These are phyloP conservation scores for Prochilodus magdalenae DNA, from an alignment of 2,113 vertebrate species.

Conservation along the genomic window DNA sequence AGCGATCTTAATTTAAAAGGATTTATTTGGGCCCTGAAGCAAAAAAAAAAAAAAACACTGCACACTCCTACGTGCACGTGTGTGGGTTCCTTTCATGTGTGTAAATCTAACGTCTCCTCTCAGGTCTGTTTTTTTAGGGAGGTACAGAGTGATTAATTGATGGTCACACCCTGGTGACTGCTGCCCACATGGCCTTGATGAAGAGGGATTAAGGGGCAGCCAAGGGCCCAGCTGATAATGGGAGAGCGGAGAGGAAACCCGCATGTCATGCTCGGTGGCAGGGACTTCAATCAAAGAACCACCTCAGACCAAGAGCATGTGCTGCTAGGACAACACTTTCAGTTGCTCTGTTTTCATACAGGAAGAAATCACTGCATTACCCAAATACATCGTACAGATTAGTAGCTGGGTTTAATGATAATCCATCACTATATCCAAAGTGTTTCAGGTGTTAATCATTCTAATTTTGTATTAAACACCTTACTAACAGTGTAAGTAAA, in stretches of 20 bases:
- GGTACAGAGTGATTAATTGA: slow-evolving; percentile 80
- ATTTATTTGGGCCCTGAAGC: no score
- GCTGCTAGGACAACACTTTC: slow-evolving; percentile 59
- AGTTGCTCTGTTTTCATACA: slow-evolving; percentile 52
- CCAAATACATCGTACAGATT: not conserved
- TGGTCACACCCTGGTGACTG: slow-evolving; percentile 76
- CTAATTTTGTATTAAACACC: no score
- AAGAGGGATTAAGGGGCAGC: slow-evolving; percentile 83
- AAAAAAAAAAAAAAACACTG: no score
- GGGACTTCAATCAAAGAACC: slow-evolving; percentile 75
- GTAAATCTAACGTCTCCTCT: slow-evolving; percentile 65
- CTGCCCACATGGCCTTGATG: slow-evolving; percentile 80
- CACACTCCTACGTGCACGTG: not conserved
- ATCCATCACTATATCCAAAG: no score
- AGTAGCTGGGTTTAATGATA: no score
- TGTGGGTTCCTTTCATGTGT: not conserved
- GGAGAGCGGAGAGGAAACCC: slow-evolving; percentile 74
- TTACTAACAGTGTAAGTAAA: no score
- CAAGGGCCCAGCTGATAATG: slow-evolving; percentile 76
- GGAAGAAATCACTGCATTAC: not conserved
- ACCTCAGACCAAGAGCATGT: slow-evolving; percentile 61
- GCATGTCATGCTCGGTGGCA: slow-evolving; percentile 72
- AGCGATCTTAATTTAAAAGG: no score
- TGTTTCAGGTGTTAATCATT: no score
- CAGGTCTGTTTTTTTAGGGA: slow-evolving; percentile 64